Conservation (phyloP, 1,140 invertebrate genomes). For the Tetragnatha versicolor region DNA sequence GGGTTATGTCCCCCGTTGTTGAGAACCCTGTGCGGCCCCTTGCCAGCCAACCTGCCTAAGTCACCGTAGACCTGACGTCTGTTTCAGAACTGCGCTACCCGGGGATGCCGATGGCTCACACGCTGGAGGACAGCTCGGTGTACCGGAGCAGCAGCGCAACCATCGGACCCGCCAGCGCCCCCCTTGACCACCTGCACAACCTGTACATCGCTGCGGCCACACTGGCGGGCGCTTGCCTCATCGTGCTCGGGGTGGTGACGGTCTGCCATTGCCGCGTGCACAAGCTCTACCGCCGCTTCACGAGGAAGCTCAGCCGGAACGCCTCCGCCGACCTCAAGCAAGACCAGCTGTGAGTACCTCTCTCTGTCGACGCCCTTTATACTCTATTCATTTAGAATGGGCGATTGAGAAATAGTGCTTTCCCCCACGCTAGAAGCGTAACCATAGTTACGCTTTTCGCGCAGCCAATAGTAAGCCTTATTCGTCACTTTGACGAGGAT, state of each 20-base stretch:
- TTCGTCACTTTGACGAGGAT: too few species aligned
- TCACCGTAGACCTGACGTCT: constrained; percentile 27
- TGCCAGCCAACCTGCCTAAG: not conserved
- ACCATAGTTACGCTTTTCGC: too few species aligned
- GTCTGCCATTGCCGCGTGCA: constrained; percentile 76
- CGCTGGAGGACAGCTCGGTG: constrained; percentile 43
- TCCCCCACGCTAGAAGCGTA: too few species aligned
- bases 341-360: constrained; percentile 56
- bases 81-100: constrained; percentile 54
- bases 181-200: constrained; percentile 73
- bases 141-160: constrained; percentile 40
- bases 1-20: too few species aligned
- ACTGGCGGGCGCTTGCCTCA: constrained; percentile 73
- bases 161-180: constrained; percentile 23
- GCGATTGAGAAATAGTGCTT: too few species aligned
- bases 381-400: too few species aligned
- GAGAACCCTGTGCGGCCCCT: not conserved
- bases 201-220: constrained; percentile 76
- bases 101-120: constrained; percentile 41
- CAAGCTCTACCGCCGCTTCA: constrained; percentile 71
- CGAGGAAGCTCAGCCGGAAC: constrained; percentile 14
- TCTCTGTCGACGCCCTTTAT: too few species aligned
- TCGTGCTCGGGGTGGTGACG: constrained; percentile 75
- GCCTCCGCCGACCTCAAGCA: constrained; percentile 52
- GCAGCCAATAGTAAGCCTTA: too few species aligned